A percentile compares a stretch with the other conserved stretches of the same genome.
These are phyloP conservation scores for Drosophila bipectinata DNA, from an alignment of 1,140 invertebrate species.

Conservation along the genomic window DNA sequence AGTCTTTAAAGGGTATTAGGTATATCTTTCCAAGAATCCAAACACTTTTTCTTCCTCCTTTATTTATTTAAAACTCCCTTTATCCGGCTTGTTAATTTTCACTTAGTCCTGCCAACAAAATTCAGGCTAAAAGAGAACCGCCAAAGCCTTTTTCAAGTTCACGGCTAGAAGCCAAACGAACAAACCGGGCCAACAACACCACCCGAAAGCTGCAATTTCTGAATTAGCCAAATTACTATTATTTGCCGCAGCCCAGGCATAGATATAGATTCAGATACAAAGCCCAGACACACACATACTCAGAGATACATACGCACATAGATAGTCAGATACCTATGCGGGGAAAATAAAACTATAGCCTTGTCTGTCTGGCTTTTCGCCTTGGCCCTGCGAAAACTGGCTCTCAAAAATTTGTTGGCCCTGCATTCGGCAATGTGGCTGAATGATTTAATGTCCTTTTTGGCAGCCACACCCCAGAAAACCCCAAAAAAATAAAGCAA, in stretches of 20 bases:
- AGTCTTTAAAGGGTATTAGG: too few relatives aligned
- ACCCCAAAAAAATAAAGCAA: neutral
- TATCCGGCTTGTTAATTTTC: slow-evolving; percentile 67
- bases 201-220: slow-evolving; percentile 72
- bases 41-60: neutral
- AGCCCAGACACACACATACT: slow-evolving; percentile 21
- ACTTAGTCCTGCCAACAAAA: slow-evolving; percentile 60
- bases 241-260: slow-evolving; percentile 65
- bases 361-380: slow-evolving; percentile 70
- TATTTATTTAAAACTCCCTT: slow-evolving; percentile 7
- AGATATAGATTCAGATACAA: slow-evolving; percentile 19
- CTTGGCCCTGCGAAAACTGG: slow-evolving; percentile 41
- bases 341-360: slow-evolving; percentile 40
- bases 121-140: slow-evolving; percentile 27
- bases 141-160: slow-evolving; percentile 71
- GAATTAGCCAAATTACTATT: slow-evolving; percentile 82
- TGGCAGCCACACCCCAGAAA: slow-evolving; percentile 61
- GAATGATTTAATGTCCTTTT: slow-evolving; percentile 82
- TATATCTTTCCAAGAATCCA: too few relatives aligned
- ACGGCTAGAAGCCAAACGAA: slow-evolving; percentile 58
- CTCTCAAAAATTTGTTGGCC: slow-evolving; percentile 41
- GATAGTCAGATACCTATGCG: slow-evolving; percentile 12
- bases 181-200: slow-evolving; percentile 29
- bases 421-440: slow-evolving; percentile 53
- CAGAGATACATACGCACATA: slow-evolving; percentile 12